Evolutionary conservation across 2,113 vertebrate species (phyloP).

Genomic region (Gallinago undulata): DNA sequence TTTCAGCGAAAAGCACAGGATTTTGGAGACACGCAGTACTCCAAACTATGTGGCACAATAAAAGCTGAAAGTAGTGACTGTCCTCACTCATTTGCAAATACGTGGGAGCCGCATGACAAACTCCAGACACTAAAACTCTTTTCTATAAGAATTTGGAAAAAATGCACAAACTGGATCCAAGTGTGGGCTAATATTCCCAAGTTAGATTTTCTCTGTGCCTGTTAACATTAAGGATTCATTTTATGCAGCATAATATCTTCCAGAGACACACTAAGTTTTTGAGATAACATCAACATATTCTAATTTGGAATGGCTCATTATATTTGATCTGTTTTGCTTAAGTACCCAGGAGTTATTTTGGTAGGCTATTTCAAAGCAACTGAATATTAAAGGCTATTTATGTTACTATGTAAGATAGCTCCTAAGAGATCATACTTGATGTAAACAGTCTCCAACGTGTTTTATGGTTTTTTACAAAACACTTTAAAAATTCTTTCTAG

Average conservation of each 20-base stretch:
- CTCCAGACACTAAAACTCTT: not conserved
- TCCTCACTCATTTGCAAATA: not conserved
- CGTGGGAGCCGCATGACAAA: not conserved
- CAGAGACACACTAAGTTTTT: not conserved
- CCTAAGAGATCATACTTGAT: not conserved
- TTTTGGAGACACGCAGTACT: not conserved
- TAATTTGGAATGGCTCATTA: not conserved
- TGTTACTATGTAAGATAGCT: not conserved
- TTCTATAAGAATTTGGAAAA: not conserved
- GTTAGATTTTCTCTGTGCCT: not conserved
- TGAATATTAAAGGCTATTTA: not conserved
- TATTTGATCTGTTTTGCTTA: not conserved
- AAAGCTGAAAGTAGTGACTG: not conserved
- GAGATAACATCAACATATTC: not conserved
- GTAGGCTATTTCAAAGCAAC: not conserved
- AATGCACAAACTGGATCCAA: not conserved
- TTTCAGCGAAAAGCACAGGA: not conserved
- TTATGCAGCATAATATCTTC: not conserved
- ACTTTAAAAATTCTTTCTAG: not conserved
- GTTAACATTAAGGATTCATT: conserved; percentile 2
- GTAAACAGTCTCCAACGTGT: not conserved
- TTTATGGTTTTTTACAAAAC: not conserved
- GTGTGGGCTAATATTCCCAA: not conserved
- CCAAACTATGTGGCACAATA: not conserved
- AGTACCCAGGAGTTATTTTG: not conserved